Percentiles rank a stretch among this genome's conserved stretches.
These are phyloP conservation scores for Gyrodactylus salaris DNA, from an alignment of 1,140 invertebrate genomes.

Conservation along the genomic window DNA sequence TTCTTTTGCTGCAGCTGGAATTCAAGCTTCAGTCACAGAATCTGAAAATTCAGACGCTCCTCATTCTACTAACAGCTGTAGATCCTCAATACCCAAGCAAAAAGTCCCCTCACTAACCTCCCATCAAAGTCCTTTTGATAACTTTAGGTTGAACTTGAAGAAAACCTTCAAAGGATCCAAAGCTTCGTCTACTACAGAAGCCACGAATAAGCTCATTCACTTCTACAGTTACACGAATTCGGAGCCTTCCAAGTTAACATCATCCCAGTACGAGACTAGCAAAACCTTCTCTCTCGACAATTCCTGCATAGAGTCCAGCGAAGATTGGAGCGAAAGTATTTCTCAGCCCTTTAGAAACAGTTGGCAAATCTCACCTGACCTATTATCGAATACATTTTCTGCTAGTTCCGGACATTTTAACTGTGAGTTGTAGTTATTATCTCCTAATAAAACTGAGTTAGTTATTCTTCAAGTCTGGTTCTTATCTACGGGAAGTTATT, in stretches of 20 bases:
- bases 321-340: background rate
- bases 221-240: background rate
- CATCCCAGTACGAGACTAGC: background rate
- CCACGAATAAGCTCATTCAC: background rate
- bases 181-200: background rate
- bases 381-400: background rate
- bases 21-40: background rate
- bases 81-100: too few relatives aligned
- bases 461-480: background rate
- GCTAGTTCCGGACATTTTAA: background rate
- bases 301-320: background rate
- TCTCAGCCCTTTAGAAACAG: background rate
- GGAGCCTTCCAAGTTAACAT: background rate
- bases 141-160: background rate
- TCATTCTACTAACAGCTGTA: too few relatives aligned
- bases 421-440: background rate
- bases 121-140: background rate
- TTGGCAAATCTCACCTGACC: background rate
- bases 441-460: background rate
- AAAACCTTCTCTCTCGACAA: background rate
- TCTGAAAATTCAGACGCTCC: background rate
- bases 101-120: background rate
- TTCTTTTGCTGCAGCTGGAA: background rate
- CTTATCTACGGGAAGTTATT: background rate
- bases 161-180: background rate